phyloP scores from a whole-genome alignment of 2,797 vertebrate genomes.

The Anableps anableps region DNA sequence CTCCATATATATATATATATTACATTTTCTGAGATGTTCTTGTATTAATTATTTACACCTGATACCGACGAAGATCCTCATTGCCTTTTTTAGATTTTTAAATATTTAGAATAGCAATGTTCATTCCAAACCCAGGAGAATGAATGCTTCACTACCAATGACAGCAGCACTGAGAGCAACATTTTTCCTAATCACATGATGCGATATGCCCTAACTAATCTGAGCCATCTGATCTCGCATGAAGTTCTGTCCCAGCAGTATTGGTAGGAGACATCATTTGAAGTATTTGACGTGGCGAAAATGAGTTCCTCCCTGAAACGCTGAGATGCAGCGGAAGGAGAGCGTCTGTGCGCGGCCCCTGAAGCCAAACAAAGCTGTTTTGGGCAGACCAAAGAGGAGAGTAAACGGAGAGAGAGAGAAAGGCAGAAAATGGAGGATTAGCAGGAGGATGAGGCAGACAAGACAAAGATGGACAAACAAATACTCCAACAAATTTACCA shows the following conservation, averaged over 20 bases:
- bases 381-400: conserved; percentile 20
- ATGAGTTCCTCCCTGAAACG: conserved; percentile 42
- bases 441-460: conserved; percentile 47
- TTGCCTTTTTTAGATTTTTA: background rate
- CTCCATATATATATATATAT: no score
- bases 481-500: conserved; percentile 68
- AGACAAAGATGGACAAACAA: conserved; percentile 57
- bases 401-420: background rate
- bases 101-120: background rate
- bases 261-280: conserved; percentile 30
- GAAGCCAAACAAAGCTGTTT: conserved; percentile 25
- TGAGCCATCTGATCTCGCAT: conserved; percentile 20
- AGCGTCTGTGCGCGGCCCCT: conserved; percentile 19
- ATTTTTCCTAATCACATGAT: conserved; percentile 35
- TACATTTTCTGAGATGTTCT: background rate
- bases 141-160: background rate
- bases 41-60: background rate
- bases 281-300: conserved; percentile 55
- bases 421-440: conserved; percentile 50
- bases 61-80: background rate
- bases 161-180: conserved; percentile 14
- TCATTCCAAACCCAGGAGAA: background rate
- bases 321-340: conserved; percentile 22
- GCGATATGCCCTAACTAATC: conserved; percentile 30
- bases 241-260: conserved; percentile 30